These are phyloP conservation scores for Pelobates cultripes DNA, from an alignment of 2,797 vertebrate genomes.

Conservation along the genomic window DNA sequence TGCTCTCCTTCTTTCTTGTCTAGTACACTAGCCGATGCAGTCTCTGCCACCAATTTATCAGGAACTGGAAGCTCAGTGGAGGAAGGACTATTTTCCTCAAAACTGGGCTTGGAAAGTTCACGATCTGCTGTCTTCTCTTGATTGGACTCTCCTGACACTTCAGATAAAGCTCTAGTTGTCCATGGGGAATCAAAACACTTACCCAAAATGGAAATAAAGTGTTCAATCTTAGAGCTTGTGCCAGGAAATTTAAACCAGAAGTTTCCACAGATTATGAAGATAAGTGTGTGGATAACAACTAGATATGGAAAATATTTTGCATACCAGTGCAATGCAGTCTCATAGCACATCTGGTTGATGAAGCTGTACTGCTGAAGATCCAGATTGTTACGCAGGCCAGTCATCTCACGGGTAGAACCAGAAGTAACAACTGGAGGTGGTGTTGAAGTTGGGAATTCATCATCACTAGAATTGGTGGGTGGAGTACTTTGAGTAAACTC, in stretches of 20 bases:
- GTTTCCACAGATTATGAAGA: slow-evolving; percentile 90
- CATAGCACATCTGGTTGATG: slow-evolving; percentile 89
- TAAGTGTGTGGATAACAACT: slow-evolving; percentile 86
- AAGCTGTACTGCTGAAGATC: slow-evolving; percentile 91
- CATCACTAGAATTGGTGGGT: slow-evolving; percentile 45
- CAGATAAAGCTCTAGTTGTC: slow-evolving; percentile 88
- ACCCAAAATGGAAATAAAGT: slow-evolving; percentile 85
- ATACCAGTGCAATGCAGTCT: slow-evolving; percentile 87
- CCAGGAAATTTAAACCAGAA: slow-evolving; percentile 95
- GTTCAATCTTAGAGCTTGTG: slow-evolving; percentile 90
- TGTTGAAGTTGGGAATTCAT: not conserved
- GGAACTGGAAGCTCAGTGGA: slow-evolving; percentile 69
- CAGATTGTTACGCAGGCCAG: slow-evolving; percentile 81
- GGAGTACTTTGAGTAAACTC: slow-evolving; percentile 66
- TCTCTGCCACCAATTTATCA: slow-evolving; percentile 76
- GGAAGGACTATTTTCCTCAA: slow-evolving; percentile 58
- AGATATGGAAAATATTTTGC: slow-evolving; percentile 92
- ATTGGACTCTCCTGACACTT: slow-evolving; percentile 84
- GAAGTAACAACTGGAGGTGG: not conserved
- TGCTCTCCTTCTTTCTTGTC: slow-evolving; percentile 92
- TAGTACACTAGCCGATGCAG: slow-evolving; percentile 71
- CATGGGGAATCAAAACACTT: slow-evolving; percentile 93
- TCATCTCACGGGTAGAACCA: slow-evolving; percentile 64
- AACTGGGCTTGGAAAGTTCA: slow-evolving; percentile 57
- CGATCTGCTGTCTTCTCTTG: slow-evolving; percentile 70